phyloP scores from a whole-genome alignment of 2,113 vertebrate species.

The Phocoena phocoena region DNA sequence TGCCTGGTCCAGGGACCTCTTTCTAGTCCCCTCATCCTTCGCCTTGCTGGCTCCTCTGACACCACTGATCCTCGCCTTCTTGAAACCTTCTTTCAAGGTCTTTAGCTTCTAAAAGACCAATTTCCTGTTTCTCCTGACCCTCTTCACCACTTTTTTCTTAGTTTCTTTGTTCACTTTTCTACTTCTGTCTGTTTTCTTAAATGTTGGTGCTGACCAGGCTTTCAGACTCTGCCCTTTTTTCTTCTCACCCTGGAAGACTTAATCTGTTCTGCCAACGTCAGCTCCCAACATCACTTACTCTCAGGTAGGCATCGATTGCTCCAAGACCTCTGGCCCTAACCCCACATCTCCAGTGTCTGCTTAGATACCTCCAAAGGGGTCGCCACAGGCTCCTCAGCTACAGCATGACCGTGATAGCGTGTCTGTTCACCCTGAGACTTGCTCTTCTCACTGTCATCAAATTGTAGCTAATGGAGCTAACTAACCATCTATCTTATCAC shows the following conservation, averaged over 20 bases:
- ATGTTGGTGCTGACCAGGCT: not conserved
- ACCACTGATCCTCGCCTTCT: not conserved
- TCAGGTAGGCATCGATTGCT: not conserved
- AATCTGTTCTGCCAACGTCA: not conserved
- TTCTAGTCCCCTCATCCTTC: not conserved
- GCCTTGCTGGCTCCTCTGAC: not conserved
- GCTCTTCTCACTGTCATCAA: not conserved
- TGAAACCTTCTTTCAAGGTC: not conserved
- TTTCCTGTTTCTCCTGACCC: not conserved
- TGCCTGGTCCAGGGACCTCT: not conserved
- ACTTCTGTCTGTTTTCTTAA: not conserved
- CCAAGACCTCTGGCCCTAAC: not conserved
- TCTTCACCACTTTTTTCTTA: not conserved
- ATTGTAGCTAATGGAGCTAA: not conserved
- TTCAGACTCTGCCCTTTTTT: not conserved
- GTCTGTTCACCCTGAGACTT: not conserved
- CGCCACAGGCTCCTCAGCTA: not conserved
- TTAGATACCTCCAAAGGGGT: not conserved
- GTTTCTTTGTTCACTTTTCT: not conserved
- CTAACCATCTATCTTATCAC: not conserved
- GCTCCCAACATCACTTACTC: not conserved
- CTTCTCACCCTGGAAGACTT: not conserved
- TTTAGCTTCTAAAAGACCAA: not conserved
- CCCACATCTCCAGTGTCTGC: rapidly evolving
- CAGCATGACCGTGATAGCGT: not conserved